A percentile compares a stretch with the other conserved stretches of the same genome.
phyloP scores from a whole-genome alignment of 2,797 vertebrate species.

The Peromyscus aztecus region DNA sequence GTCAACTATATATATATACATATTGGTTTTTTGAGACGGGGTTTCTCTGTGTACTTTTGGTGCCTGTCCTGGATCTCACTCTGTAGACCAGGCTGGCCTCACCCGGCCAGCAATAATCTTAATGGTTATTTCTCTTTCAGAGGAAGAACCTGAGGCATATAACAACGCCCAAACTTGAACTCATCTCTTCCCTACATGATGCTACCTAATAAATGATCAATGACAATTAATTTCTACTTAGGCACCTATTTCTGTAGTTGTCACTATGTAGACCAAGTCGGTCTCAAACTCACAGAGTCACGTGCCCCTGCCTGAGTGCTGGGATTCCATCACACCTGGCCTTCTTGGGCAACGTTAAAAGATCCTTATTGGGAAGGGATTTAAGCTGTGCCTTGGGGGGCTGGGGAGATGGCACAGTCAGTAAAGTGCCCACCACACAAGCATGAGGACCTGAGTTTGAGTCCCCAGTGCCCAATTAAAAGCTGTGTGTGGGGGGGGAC shows the following conservation, averaged over 20 bases:
- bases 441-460: background rate
- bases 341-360: background rate
- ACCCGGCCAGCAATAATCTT: background rate
- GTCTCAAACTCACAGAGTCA: background rate
- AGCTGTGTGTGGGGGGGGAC: background rate
- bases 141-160: background rate
- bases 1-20: background rate
- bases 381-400: background rate
- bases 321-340: background rate
- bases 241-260: background rate
- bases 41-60: too few species aligned
- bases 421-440: background rate
- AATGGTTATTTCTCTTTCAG: background rate
- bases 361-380: background rate
- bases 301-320: background rate
- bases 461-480: background rate
- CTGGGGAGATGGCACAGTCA: background rate
- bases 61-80: too few species aligned
- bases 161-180: constrained; percentile 6
- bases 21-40: too few species aligned
- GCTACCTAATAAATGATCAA: constrained; percentile 9
- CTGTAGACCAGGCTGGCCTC: too few species aligned
- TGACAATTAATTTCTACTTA: constrained; percentile 18
- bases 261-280: background rate
- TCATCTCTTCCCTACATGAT: background rate